Evolutionary conservation across 2,113 vertebrate genomes (phyloP).

Genomic region (Corythornis vintsioides): DNA sequence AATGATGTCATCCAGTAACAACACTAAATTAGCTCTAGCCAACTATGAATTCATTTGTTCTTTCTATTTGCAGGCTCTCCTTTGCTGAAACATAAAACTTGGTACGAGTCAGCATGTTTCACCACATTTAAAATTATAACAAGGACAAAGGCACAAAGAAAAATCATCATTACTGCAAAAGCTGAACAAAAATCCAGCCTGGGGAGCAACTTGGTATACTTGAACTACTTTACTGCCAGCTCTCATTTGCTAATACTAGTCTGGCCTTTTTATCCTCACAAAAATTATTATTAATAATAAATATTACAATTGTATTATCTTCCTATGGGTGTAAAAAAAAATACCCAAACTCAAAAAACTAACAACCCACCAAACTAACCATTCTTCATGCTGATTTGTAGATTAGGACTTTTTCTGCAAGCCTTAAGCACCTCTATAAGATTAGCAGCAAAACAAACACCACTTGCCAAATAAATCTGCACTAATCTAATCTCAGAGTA

Average conservation of each 20-base stretch:
- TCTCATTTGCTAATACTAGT: neutral
- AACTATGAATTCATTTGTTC: conserved; percentile 14
- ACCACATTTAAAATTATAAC: neutral
- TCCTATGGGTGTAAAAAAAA: neutral
- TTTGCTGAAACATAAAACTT: conserved; percentile 10
- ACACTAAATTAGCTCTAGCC: conserved; percentile 1
- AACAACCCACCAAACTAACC: neutral
- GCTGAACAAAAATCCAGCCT: neutral
- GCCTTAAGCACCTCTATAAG: neutral
- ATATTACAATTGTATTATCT: neutral
- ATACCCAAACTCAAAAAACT: neutral
- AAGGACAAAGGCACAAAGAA: neutral
- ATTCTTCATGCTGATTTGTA: neutral
- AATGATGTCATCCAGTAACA: neutral
- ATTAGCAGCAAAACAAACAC: conserved; percentile 31
- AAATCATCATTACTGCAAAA: neutral
- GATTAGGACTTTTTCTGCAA: neutral
- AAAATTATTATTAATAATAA: neutral
- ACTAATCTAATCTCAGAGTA: conserved; percentile 56
- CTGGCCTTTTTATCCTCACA: neutral
- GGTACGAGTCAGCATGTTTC: neutral
- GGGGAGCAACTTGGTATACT: neutral
- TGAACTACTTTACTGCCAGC: neutral
- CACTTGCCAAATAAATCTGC: conserved; percentile 21
- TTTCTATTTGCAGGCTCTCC: neutral